Conservation (phyloP, 2,888 invertebrate species). For the Lepidonotus clava region DNA sequence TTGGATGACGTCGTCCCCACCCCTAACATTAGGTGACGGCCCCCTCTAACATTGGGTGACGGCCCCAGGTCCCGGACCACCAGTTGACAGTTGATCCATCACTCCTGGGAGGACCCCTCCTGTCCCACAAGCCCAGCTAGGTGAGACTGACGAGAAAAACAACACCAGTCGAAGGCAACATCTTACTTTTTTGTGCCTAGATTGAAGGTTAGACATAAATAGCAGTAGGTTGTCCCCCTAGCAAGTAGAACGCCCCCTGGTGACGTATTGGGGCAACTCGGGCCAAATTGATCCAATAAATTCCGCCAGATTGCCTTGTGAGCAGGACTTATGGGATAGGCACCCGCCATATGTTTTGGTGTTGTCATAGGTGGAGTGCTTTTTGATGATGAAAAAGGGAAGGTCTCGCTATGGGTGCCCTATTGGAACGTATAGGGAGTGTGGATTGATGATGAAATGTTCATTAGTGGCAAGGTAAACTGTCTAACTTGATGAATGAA, state of each 20-base stretch:
- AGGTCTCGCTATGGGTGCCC: too few species aligned
- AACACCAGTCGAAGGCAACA: neutral
- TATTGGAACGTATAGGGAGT: too few species aligned
- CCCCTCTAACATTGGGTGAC: too few species aligned
- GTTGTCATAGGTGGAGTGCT: slow-evolving; percentile 31
- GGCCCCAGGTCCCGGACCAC: too few species aligned
- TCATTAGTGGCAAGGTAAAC: too few species aligned
- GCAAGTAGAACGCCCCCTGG: neutral
- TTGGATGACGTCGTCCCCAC: too few species aligned
- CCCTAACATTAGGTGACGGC: too few species aligned
- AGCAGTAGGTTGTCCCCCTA: neutral
- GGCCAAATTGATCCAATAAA: slow-evolving; percentile 23
- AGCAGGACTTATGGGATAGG: slow-evolving; percentile 6
- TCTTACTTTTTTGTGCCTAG: neutral
- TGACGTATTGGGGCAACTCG: neutral
- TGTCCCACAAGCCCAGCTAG: neutral
- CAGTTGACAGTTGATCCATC: neutral
- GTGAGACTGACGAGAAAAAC: neutral
- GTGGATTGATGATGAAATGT: too few species aligned
- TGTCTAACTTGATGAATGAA: too few species aligned
- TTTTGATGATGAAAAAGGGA: too few species aligned
- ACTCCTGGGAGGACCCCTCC: neutral
- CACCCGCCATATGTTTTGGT: neutral
- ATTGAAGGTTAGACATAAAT: neutral
- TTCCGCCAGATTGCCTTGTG: slow-evolving; percentile 3